phyloP scores from a whole-genome alignment of 2,797 vertebrate species.

The Aselliscus stoliczkanus region DNA sequence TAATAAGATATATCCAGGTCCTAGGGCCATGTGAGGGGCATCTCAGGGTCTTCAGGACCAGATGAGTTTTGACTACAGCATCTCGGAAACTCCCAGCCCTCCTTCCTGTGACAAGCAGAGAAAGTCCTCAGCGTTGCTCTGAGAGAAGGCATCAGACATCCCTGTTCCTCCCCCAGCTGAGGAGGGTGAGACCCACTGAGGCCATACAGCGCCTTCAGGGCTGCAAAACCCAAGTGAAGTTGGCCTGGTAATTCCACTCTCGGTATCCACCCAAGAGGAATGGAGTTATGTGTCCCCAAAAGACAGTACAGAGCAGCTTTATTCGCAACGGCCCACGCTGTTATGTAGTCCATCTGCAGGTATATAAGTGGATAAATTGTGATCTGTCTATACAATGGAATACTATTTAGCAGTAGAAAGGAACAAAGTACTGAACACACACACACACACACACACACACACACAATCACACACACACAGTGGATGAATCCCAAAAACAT shows the following conservation, averaged over 20 bases:
- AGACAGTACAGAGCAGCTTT: background rate
- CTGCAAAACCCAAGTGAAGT: background rate
- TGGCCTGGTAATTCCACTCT: background rate
- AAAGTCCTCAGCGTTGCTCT: background rate
- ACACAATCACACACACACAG: background rate
- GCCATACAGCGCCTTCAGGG: background rate
- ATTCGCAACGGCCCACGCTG: background rate
- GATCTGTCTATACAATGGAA: background rate
- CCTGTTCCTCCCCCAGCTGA: background rate
- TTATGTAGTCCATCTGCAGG: background rate
- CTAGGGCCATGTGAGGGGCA: background rate
- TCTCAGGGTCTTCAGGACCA: background rate
- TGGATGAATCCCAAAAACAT: background rate
- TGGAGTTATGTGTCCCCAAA: background rate
- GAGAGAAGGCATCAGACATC: background rate
- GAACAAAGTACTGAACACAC: background rate
- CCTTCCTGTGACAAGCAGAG: background rate
- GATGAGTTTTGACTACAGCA: background rate
- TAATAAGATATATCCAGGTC: background rate
- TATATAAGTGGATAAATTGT: background rate
- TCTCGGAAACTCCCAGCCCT: background rate
- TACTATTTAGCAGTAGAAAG: background rate
- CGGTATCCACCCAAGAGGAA: background rate
- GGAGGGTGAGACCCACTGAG: background rate
- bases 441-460: background rate